phyloP scores from a whole-genome alignment of 2,888 invertebrate species.

The Cordilura impudica region DNA sequence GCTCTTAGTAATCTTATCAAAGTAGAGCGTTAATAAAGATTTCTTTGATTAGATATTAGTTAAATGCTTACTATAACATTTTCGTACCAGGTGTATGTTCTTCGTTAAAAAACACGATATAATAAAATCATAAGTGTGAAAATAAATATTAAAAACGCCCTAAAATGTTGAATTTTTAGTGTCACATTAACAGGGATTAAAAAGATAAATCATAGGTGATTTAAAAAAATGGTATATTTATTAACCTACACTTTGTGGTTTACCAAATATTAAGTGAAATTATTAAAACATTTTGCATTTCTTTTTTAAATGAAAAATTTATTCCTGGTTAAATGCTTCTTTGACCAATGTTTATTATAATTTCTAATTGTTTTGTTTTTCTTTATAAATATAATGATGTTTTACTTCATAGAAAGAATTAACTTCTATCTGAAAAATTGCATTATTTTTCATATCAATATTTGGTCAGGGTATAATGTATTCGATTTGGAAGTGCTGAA shows the following conservation, averaged over 20 bases:
- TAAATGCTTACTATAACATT: not conserved
- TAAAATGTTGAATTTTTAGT: not conserved
- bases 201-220: not conserved
- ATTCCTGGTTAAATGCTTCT: too few relatives aligned
- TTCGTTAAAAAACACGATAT: not conserved
- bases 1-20: constrained; percentile 8
- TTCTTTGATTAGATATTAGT: not conserved
- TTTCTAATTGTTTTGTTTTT: too few relatives aligned
- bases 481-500: too few relatives aligned
- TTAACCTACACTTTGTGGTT: not conserved
- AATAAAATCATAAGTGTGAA: not conserved
- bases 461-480: too few relatives aligned
- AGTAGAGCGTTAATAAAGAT: not conserved
- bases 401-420: too few relatives aligned
- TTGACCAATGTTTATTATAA: too few relatives aligned
- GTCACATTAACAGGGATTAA: not conserved
- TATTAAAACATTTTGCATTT: too few relatives aligned
- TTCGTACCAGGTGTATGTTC: not conserved
- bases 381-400: too few relatives aligned
- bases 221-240: not conserved
- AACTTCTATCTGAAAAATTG: too few relatives aligned
- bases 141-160: not conserved
- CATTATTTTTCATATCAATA: too few relatives aligned
- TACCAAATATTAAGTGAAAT: not conserved
- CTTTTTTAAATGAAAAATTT: too few relatives aligned